Base-by-base conservation (phyloP, 2,113 vertebrate species). In the Callipepla squamata region DNA sequence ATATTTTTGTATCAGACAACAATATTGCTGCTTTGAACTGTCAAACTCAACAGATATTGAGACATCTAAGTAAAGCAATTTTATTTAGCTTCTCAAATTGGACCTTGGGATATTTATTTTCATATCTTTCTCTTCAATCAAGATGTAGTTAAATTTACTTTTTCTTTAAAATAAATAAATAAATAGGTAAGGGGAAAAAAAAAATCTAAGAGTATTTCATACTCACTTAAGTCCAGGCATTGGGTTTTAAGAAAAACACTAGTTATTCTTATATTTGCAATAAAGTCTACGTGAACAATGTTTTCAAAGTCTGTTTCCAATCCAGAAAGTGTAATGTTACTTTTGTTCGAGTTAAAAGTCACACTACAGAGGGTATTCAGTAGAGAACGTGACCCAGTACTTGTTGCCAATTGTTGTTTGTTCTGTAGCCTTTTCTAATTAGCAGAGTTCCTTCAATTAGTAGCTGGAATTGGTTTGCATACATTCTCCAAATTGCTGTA, bases 401-500 rank as follows among this genome's bases (percentile, higher is more conserved):
- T 90, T 88, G 34, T 55, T 86, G 87, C 34, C 77, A 93, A 80
- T 80, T 87, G 77, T 95, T 95, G 66, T 94, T 95, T 95, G 63
- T 94, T 91, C 76, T 61, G 42, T 67, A 80, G 67, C 61, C 79
- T 89, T 83, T 92, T 74, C 87, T 91, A 95, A 91, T 94, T 92
- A 91, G 89, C n/a, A 77, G 79, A 80, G 63, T 93, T 95, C 87
- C 94, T 93, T 89, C 89, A 92, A 85, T 95, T 95, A 91, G 89
- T 72, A 90, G 59, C 68, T 91, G 82, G 73, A 92, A 94, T 89
- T 65, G 73, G 72, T 95, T 91, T 94, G 85, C 76, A 61, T 75
- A 94, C 79, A 90, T 92, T 79, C 81, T 91, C 85, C 65, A 87
- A 96, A 96, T 94, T 90, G 91, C 72, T 95, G 90, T 91, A 94